phyloP scores from a whole-genome alignment of 1,140 invertebrate species.

The Muscidifurax raptorellus region DNA sequence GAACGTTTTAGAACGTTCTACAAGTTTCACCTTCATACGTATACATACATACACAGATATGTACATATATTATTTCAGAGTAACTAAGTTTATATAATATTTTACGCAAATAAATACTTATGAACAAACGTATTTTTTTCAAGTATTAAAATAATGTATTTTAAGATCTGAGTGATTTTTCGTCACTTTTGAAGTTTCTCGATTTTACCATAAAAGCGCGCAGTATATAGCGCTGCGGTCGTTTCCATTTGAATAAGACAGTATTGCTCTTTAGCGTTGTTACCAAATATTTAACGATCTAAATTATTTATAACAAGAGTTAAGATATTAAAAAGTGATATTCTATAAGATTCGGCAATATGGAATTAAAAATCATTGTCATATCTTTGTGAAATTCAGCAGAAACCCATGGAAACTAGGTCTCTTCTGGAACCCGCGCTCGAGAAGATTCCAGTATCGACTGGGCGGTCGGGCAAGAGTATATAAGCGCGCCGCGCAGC shows the following conservation, averaged over 20 bases:
- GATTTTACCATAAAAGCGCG: neutral
- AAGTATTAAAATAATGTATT: neutral
- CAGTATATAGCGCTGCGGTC: neutral
- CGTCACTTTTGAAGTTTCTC: neutral
- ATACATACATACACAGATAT: no score
- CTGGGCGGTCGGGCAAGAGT: neutral
- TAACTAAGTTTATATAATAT: neutral
- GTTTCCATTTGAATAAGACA: neutral
- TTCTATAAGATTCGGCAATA: neutral
- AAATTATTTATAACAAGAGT: no score
- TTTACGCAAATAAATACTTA: neutral
- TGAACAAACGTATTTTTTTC: neutral
- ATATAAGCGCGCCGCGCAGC: conserved; percentile 9
- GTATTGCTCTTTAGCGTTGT: neutral
- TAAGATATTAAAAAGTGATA: no score
- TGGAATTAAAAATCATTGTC: neutral
- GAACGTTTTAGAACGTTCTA: neutral
- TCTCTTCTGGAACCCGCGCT: neutral
- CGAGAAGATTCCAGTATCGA: conserved; percentile 25
- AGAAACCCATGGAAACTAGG: neutral
- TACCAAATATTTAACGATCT: neutral
- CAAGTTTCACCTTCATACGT: neutral
- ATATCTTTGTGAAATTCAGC: neutral
- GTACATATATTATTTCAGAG: no score
- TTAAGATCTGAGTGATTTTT: neutral